phyloP scores from a whole-genome alignment of 1,140 invertebrate genomes.

The Caerostris extrusa region DNA sequence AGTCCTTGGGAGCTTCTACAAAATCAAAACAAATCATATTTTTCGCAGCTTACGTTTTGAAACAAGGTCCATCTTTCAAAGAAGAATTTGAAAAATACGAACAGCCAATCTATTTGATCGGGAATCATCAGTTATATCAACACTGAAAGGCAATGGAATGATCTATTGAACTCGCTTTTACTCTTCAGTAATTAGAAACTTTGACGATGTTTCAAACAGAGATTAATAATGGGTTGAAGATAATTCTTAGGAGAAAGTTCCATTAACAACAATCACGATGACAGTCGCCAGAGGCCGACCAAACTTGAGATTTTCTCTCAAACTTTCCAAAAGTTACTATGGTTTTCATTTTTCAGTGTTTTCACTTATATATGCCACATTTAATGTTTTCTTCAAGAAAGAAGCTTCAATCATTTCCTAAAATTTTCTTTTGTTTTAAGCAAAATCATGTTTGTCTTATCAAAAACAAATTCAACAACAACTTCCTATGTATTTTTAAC shows the following conservation, averaged over 20 bases:
- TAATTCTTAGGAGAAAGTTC: constrained; percentile 75
- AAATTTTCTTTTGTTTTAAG: too few species aligned
- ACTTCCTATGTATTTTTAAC: too few species aligned
- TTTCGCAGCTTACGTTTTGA: background rate
- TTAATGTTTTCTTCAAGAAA: background rate
- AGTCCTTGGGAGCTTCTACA: background rate
- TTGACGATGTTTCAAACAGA: constrained; percentile 77
- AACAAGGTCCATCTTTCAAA: constrained; percentile 17
- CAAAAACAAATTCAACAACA: too few species aligned
- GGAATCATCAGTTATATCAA: constrained; percentile 61
- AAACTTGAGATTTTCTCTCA: constrained; percentile 42
- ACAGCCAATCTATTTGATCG: constrained; percentile 58
- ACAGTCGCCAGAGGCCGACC: constrained; percentile 62
- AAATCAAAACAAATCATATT: constrained; percentile 25
- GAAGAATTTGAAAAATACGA: constrained; percentile 50
- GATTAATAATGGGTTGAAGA: constrained; percentile 75
- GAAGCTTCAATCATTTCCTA: background rate
- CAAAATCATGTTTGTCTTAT: too few species aligned
- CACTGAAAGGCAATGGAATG: constrained; percentile 4
- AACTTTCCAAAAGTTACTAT: constrained; percentile 21
- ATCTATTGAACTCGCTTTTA: constrained; percentile 61
- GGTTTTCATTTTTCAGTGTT: constrained; percentile 68
- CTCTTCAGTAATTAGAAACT: constrained; percentile 77
- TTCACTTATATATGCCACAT: background rate
- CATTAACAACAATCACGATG: constrained; percentile 76